Base-by-base conservation (phyloP, 2,113 vertebrate species). In the Psophia crepitans region DNA sequence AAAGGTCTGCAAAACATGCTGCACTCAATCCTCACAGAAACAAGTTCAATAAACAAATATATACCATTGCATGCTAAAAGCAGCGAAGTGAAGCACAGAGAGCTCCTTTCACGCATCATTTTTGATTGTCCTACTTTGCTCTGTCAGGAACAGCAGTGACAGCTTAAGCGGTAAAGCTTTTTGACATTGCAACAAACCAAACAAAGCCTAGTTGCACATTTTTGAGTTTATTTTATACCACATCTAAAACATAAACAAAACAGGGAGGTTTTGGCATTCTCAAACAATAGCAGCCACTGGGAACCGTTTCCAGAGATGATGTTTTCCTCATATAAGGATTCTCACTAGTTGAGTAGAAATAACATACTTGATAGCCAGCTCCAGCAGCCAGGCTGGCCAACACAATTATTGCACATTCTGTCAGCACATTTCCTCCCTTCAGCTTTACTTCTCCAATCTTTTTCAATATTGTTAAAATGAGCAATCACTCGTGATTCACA, bases 401-500 rank as follows among this genome's bases (percentile, higher is more conserved):
- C 94, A 92, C 70, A 91, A 96, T 96, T 73, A 94, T 27, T 92
- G 91, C 94, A 91, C 92, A 94, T 97, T 95, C 96, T 85, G 90
- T 89, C 83, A 93, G 91, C 79, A 93, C 68, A 91, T 91, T 96
- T 97, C 91, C 78, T 91, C 90, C 66, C 77, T 96, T 94, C 87
- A 88, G 90, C 57, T 46, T 75, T 93, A 64, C 84, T 90, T 84
- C 90, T 97, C 89, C 88, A 91, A 68, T 96, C 86, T 88, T 96
- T 90, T 96, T 92, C 93, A 93, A 85, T 90, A 89, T 84, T 97
- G 91, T 93, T 93, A 93, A 94, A 96, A 94, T 83, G 90, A 96
- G 86, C 68, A 96, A 96, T 98, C 92, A 96, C 89, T 74, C 20
- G 6, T 97, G 96, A 97, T 96, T 98, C 95, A 97, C 66, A 48